These are phyloP conservation scores for Pantherophis guttatus DNA, from an alignment of 2,113 vertebrate species.

Conservation along the genomic window DNA sequence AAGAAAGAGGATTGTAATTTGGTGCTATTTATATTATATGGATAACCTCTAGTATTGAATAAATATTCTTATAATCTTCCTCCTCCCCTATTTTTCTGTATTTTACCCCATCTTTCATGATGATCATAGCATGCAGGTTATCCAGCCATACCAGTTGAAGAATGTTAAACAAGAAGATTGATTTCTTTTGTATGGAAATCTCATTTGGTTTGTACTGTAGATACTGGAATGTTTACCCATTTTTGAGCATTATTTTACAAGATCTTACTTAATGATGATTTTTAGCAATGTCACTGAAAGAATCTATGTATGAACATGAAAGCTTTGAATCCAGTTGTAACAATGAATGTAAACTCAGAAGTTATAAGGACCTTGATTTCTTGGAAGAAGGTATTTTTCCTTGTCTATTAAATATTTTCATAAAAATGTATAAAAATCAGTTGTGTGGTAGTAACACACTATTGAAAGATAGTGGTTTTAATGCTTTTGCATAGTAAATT, in stretches of 20 bases:
- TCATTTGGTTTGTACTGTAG: conserved; percentile 21
- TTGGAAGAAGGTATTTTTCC: conserved; percentile 79
- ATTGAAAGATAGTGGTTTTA: neutral
- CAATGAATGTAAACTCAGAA: conserved; percentile 31
- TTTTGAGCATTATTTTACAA: conserved; percentile 23
- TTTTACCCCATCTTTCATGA: conserved; percentile 7
- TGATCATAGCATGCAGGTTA: conserved; percentile 6
- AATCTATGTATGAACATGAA: conserved; percentile 63
- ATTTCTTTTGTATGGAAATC: conserved; percentile 49
- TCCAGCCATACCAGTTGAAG: conserved; percentile 39
- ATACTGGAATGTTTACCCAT: conserved; percentile 29
- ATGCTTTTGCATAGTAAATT: neutral
- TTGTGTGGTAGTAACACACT: neutral
- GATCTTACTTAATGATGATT: conserved; percentile 32
- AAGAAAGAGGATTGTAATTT: conserved; percentile 6
- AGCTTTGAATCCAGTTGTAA: conserved; percentile 70
- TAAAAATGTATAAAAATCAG: neutral
- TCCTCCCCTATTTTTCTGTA: conserved; percentile 44
- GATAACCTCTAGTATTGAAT: conserved; percentile 34
- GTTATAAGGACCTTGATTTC: conserved; percentile 58
- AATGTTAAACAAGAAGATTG: conserved; percentile 58
- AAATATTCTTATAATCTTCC: conserved; percentile 49
- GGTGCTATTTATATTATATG: neutral
- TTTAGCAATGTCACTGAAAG: conserved; percentile 71
- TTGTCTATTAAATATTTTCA: neutral